Evolutionary conservation across 2,797 vertebrate genomes (phyloP).

Genomic region (Nyctibius grandis): DNA sequence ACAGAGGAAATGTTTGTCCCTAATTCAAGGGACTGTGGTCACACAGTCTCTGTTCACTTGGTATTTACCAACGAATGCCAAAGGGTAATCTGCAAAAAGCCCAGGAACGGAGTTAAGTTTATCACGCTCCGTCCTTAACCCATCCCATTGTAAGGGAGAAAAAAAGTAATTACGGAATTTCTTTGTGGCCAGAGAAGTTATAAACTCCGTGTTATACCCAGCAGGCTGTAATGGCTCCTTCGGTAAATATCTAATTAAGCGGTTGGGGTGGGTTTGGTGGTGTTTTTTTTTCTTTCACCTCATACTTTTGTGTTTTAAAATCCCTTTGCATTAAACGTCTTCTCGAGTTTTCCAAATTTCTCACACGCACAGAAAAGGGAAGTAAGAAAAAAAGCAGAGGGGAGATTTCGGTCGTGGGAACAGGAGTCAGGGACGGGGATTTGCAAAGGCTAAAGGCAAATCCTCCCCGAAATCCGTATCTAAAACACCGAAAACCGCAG

Average conservation of each 20-base stretch:
- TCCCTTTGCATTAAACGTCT: constrained; percentile 27
- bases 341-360: constrained; percentile 17
- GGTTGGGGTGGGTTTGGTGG: background rate
- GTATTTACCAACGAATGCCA: constrained; percentile 38
- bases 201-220: constrained; percentile 29
- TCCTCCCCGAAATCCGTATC: background rate
- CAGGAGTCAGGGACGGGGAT: background rate
- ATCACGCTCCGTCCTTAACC: constrained; percentile 27
- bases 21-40: constrained; percentile 54
- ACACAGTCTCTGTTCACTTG: constrained; percentile 55
- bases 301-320: constrained; percentile 50
- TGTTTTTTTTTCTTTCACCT: background rate
- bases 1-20: constrained; percentile 68
- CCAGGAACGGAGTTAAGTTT: constrained; percentile 12
- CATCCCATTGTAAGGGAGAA: background rate
- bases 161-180: constrained; percentile 33
- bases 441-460: background rate
- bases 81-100: constrained; percentile 26
- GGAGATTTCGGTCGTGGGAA: constrained; percentile 26
- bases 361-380: background rate
- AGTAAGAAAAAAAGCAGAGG: background rate
- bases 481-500: background rate
- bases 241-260: constrained; percentile 59
- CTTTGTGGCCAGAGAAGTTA: constrained; percentile 32
- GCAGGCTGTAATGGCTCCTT: constrained; percentile 45